phyloP scores from a whole-genome alignment of 2,888 invertebrate genomes.

The Pyrocoelia pectoralis region DNA sequence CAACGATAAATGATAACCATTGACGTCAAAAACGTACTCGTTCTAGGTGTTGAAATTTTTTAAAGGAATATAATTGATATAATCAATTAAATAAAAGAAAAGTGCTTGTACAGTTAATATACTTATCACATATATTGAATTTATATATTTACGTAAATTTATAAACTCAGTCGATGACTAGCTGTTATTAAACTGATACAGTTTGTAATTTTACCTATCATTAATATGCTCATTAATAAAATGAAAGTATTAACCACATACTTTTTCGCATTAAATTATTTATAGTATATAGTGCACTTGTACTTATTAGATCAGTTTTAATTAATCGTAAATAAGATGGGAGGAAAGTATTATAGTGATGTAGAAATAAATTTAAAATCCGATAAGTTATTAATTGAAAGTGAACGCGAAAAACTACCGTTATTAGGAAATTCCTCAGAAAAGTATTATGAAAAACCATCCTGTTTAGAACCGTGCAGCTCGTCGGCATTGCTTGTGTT shows the following conservation, averaged over 20 bases:
- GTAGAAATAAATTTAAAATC: background rate
- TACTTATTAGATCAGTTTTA: too few relatives aligned
- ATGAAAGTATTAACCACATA: too few relatives aligned
- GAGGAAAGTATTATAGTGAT: background rate
- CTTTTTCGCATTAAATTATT: too few relatives aligned
- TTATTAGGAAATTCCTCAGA: background rate
- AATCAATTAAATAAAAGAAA: background rate
- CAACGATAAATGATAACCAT: constrained; percentile 10
- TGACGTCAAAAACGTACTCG: constrained; percentile 8
- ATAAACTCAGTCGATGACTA: background rate
- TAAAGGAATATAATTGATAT: too few relatives aligned
- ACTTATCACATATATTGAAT: background rate
- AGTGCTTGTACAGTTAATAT: background rate
- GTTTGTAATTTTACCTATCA: background rate
- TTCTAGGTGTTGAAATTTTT: constrained; percentile 4
- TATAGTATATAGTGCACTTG: too few relatives aligned
- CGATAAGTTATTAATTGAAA: background rate
- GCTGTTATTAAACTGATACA: too few relatives aligned
- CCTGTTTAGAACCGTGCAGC: constrained; percentile 63
- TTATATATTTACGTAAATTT: background rate
- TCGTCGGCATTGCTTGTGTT: constrained; percentile 64
- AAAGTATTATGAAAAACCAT: background rate
- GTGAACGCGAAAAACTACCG: background rate
- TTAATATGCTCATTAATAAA: background rate
- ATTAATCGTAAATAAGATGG: background rate